Conservation (phyloP, 2,113 vertebrate genomes). For the Oplegnathus fasciatus region DNA sequence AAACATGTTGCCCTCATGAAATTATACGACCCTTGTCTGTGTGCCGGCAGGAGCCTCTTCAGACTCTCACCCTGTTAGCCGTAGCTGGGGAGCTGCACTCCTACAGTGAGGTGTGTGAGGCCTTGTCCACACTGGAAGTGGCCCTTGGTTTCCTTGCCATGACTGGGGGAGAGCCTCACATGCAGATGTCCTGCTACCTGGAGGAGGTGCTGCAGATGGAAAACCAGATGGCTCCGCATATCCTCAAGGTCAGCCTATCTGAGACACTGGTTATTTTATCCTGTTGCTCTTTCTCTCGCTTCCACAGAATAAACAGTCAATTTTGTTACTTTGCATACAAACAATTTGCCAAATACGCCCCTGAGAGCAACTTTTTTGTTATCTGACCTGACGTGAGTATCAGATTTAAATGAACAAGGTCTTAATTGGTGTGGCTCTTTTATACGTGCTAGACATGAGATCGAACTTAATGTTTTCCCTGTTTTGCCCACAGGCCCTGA, state of each 20-base stretch:
- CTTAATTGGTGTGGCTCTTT: background rate
- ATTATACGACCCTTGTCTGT: background rate
- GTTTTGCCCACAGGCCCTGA: constrained; percentile 84
- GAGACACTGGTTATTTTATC: constrained; percentile 12
- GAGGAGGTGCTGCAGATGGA: constrained; percentile 90
- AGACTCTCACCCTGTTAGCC: constrained; percentile 77
- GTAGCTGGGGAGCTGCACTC: constrained; percentile 90
- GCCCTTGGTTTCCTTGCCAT: constrained; percentile 92
- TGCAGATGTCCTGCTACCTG: constrained; percentile 87
- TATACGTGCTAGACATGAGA: background rate
- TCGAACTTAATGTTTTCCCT: background rate
- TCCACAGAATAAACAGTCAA: background rate
- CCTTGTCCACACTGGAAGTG: constrained; percentile 89
- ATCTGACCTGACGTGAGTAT: background rate
- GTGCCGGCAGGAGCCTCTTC: constrained; percentile 85
- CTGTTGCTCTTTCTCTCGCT: background rate
- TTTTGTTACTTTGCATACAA: constrained; percentile 12
- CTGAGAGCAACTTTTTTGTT: background rate
- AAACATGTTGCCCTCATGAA: constrained; percentile 1
- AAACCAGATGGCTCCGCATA: constrained; percentile 85
- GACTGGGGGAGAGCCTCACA: constrained; percentile 85
- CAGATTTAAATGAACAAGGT: background rate
- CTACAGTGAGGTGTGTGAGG: constrained; percentile 94
- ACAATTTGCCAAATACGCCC: background rate
- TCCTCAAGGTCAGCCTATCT: constrained; percentile 87